Evolutionary conservation across 2,113 vertebrate genomes (phyloP), one percentile per base, ranked within the genome.

Genomic region (Otus sunia): DNA sequence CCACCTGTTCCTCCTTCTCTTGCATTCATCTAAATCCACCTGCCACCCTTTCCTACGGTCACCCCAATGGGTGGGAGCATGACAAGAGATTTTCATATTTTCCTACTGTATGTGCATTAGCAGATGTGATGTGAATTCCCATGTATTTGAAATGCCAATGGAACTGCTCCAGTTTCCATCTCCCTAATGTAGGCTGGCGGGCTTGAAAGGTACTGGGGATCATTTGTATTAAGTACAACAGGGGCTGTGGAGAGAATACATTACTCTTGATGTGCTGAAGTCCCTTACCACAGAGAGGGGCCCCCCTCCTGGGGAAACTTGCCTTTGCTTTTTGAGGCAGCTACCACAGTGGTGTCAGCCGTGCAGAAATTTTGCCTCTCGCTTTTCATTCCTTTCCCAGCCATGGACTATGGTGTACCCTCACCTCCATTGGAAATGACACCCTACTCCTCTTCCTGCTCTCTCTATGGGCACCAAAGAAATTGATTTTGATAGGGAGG

Each of bases 401-500:
- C 16, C 30, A 73, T 1, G 1, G 43, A 80, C 72, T 36, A 5
- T 5, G 34, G 29, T 1, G 1, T 50, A 66, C 32, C 41, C n/a
- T 80, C 60, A 56, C 23, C 75, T 94, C 59, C 64, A 60, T 5
- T 88, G 60, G 80, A 63, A 94, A 62, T 63, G 72, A 78, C 55
- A 77, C 45, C 27, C 20, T 53, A 36, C 25, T 86, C 26, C 53
- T 58, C 37, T 43, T 94, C 63, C 72, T 95, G 55, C 55, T 80
- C 34, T 86, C 36, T 52, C 66, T 80, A 17, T 4, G 26, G 43
- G 25, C 66, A 73, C 62, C 91, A 79, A 68, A 92, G 6, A 68
- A 92, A 95, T 72, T 47, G 52, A 59, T 94, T 94, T 85, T 93
- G 90, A 78, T 12, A n/a, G 76, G 67, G 73, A 81, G 68, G 34